These are phyloP conservation scores for Vanessa atalanta DNA, from an alignment of 1,140 invertebrate species.

Conservation along the genomic window DNA sequence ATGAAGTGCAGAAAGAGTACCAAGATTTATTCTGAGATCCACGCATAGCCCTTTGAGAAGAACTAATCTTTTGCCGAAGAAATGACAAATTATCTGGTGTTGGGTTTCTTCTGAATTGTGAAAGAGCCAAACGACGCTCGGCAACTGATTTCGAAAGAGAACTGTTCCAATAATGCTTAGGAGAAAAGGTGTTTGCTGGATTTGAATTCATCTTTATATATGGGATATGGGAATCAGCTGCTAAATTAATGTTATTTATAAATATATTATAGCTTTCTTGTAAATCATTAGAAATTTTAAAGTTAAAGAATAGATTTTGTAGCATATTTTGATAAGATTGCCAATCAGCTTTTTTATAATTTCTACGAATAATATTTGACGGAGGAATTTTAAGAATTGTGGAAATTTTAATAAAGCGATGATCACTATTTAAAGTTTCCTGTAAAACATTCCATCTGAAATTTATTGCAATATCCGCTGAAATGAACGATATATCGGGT, in stretches of 20 bases:
- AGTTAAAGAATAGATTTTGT: background rate
- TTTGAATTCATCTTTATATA: conserved; percentile 21
- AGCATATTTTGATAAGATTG: background rate
- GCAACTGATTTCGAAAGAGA: conserved; percentile 37
- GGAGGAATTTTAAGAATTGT: background rate
- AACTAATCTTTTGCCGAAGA: conserved; percentile 33
- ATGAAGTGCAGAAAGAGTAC: conserved; percentile 12
- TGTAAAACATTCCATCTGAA: background rate
- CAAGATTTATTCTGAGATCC: conserved; percentile 4
- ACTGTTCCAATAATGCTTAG: conserved; percentile 32
- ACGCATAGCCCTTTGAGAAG: conserved; percentile 20
- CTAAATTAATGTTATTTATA: conserved; percentile 14
- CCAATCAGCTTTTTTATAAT: conserved; percentile 17
- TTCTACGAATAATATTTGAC: background rate
- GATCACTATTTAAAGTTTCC: conserved; percentile 13
- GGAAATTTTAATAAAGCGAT: conserved; percentile 5
- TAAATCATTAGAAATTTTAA: background rate
- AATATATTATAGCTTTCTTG: conserved; percentile 21
- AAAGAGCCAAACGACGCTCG: conserved; percentile 22
- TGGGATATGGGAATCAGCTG: conserved; percentile 20
- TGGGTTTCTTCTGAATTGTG: conserved; percentile 45
- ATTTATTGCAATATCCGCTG: background rate
- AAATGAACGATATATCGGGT: conserved; percentile 8
- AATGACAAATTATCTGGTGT: conserved; percentile 44
- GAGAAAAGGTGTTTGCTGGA: conserved; percentile 28